Evolutionary conservation across 37 sponge, comb jelly and placozoan genomes (phyloP).

Genomic region (Oscarella lobularis): DNA sequence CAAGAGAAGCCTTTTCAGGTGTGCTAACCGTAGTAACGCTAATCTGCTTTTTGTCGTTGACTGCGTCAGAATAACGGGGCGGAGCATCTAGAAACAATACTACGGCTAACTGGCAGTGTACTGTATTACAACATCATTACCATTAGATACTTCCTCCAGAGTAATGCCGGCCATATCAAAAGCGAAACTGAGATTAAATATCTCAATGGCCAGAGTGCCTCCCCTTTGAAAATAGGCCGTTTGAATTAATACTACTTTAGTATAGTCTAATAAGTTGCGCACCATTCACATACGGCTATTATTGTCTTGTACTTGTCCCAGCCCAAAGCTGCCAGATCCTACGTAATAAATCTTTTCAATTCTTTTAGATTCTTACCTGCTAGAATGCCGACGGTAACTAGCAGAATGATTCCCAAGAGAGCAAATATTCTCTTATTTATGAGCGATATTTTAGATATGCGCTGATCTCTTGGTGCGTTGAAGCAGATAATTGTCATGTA

Average conservation of each 20-base stretch:
- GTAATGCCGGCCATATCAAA: neutral
- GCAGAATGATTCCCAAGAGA: neutral
- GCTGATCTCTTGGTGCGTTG: neutral
- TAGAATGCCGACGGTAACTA: neutral
- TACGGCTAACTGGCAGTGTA: neutral
- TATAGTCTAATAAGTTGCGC: neutral
- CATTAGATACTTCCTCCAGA: neutral
- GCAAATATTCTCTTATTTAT: neutral
- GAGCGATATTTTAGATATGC: neutral
- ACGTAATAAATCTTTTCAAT: neutral
- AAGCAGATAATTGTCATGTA: neutral
- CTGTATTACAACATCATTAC: neutral
- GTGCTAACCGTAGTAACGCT: no score
- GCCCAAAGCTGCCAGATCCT: neutral
- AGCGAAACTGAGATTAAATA: neutral
- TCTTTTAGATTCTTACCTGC: neutral
- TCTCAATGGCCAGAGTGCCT: neutral
- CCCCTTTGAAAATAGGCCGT: no score
- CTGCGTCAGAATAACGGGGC: neutral
- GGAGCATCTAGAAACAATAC: no score
- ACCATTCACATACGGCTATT: slow-evolving; percentile 7
- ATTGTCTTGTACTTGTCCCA: neutral
- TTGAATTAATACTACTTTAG: no score
- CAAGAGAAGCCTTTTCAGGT: no score
- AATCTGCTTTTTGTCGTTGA: neutral